Evolutionary conservation across 2,888 invertebrate genomes (phyloP).

Genomic region (Geophilus truncorum): DNA sequence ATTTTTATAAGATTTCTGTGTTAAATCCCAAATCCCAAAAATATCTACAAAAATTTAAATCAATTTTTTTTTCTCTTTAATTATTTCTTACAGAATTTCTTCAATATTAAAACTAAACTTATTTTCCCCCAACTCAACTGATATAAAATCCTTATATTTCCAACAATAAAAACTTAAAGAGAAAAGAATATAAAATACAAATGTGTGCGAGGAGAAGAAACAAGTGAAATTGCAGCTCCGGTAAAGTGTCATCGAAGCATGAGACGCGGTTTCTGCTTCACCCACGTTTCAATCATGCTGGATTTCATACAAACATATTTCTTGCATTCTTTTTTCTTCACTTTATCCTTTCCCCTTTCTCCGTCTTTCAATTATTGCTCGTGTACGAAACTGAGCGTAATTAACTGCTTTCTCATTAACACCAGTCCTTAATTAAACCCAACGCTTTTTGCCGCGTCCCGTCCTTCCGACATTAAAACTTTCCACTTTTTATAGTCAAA

Average conservation of each 20-base stretch:
- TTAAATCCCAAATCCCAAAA: too few relatives aligned
- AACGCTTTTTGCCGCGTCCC: neutral
- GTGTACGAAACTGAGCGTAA: neutral
- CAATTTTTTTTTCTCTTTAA: too few relatives aligned
- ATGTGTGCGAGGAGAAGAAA: neutral
- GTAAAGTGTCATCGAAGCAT: neutral
- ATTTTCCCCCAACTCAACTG: too few relatives aligned
- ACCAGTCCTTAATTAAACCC: slow-evolving; percentile 1
- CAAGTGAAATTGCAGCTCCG: neutral
- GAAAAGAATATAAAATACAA: neutral
- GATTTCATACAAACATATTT: neutral
- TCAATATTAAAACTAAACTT: too few relatives aligned
- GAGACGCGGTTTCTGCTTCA: neutral
- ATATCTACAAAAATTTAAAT: too few relatives aligned
- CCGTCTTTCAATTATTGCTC: neutral
- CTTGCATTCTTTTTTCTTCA: neutral
- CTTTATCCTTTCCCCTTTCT: neutral
- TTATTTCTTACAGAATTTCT: too few relatives aligned
- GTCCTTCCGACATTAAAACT: neutral
- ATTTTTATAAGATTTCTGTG: too few relatives aligned
- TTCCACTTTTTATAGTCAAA: neutral
- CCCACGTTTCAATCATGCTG: neutral
- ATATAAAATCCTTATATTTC: too few relatives aligned
- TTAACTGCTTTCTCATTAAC: slow-evolving; percentile 17
- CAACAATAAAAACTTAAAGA: neutral